Conservation (phyloP, 30 jellyfish, hydroid and myxozoan genomes). For the Sanderia malayensis region DNA sequence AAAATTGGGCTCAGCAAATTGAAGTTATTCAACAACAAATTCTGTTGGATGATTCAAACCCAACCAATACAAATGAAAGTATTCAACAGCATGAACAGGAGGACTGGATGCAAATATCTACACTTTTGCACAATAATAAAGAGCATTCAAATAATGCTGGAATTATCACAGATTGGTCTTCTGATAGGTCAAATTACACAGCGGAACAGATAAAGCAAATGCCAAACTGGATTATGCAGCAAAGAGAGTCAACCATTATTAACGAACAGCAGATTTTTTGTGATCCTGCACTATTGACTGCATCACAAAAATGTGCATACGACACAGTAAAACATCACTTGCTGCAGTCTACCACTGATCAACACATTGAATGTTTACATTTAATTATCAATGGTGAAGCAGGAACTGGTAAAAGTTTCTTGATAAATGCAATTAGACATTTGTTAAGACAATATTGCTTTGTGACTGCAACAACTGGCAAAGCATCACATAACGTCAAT, state of each 20-base stretch:
- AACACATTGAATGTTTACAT: constrained; percentile 1
- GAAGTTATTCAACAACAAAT: constrained; percentile 9
- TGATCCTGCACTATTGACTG: constrained; percentile 13
- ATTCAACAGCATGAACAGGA: constrained; percentile 25
- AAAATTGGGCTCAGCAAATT: constrained; percentile 18
- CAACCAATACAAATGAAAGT: constrained; percentile 7
- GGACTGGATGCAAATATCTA: constrained; percentile 55
- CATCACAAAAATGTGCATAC: constrained; percentile 8
- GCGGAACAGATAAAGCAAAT: constrained; percentile 31
- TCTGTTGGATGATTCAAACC: background rate
- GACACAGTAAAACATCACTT: constrained; percentile 16
- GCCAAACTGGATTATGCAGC: constrained; percentile 39
- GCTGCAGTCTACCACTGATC: background rate
- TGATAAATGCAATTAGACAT: too few relatives aligned
- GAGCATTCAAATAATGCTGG: background rate
- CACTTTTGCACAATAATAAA: constrained; percentile 10
- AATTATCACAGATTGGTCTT: constrained; percentile 21
- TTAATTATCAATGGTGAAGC: constrained; percentile 45
- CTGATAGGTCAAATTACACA: constrained; percentile 23
- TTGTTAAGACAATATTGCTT: too few relatives aligned
- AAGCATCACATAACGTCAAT: too few relatives aligned
- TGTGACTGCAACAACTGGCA: too few relatives aligned
- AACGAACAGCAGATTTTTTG: too few relatives aligned
- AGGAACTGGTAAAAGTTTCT: too few relatives aligned
- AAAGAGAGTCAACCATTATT: background rate